Conservation (phyloP, 2,113 vertebrate genomes). For the Trogon melanurus region DNA sequence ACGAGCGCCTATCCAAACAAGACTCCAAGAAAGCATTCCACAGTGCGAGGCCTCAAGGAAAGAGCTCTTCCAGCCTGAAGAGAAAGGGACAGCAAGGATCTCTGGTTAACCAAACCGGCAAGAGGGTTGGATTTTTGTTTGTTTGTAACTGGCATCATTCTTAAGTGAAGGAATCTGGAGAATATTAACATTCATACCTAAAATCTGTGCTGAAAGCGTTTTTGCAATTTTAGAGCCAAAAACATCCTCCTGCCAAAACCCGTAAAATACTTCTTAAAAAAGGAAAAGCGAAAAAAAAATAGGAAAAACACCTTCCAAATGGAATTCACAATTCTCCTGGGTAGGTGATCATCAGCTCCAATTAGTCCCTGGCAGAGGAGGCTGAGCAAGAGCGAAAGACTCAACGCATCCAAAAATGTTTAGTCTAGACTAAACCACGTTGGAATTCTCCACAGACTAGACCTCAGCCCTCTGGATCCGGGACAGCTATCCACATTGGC, state of each 20-base stretch:
- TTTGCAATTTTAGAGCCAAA: constrained; percentile 59
- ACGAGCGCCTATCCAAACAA: neutral
- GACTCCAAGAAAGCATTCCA: neutral
- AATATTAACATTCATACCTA: constrained; percentile 70
- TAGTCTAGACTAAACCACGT: constrained; percentile 62
- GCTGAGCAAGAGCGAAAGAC: neutral
- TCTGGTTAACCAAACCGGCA: constrained; percentile 8
- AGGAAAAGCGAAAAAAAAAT: neutral
- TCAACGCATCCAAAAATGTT: constrained; percentile 62
- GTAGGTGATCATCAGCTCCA: constrained; percentile 59
- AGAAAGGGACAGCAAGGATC: neutral
- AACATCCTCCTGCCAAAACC: constrained; percentile 61
- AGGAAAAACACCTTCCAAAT: constrained; percentile 40
- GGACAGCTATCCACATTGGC: neutral
- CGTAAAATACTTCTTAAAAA: constrained; percentile 42
- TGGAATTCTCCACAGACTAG: constrained; percentile 49
- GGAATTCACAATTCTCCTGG: constrained; percentile 62
- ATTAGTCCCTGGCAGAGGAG: constrained; percentile 70
- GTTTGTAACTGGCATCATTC: constrained; percentile 51
- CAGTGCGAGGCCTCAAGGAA: neutral
- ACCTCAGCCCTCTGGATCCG: constrained; percentile 17
- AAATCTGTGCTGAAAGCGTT: constrained; percentile 52
- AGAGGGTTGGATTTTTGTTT: constrained; percentile 24
- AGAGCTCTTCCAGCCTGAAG: neutral
- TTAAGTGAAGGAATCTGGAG: constrained; percentile 62